phyloP scores from a whole-genome alignment of 2,888 invertebrate genomes.

The Sarcophaga caerulescens region DNA sequence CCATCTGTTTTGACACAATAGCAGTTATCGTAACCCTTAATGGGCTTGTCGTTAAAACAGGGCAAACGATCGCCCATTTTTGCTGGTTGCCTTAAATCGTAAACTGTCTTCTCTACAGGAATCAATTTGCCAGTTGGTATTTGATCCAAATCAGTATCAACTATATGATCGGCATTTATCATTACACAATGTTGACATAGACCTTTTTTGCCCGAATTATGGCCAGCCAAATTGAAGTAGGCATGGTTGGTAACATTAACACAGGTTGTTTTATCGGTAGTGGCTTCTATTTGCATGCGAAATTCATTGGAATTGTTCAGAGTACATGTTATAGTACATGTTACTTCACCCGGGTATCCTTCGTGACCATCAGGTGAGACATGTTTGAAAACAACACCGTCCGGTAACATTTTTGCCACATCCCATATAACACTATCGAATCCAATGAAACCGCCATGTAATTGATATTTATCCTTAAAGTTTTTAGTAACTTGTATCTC shows the following conservation, averaged over 20 bases:
- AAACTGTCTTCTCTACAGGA: constrained; percentile 86
- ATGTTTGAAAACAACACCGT: constrained; percentile 87
- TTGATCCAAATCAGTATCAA: constrained; percentile 86
- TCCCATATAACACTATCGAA: constrained; percentile 91
- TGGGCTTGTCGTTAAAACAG: constrained; percentile 46
- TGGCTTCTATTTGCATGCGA: constrained; percentile 89
- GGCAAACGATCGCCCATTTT: constrained; percentile 63
- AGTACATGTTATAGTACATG: constrained; percentile 87
- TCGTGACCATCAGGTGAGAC: constrained; percentile 91
- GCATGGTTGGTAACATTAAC: constrained; percentile 93
- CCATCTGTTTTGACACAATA: constrained; percentile 64
- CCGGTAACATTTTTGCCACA: constrained; percentile 73
- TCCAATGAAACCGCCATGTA: constrained; percentile 92
- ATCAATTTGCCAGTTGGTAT: constrained; percentile 88
- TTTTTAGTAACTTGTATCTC: constrained; percentile 88
- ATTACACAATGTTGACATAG: constrained; percentile 87
- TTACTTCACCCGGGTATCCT: constrained; percentile 93
- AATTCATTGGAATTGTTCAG: constrained; percentile 88
- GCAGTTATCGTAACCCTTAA: constrained; percentile 89
- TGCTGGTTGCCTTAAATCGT: constrained; percentile 83
- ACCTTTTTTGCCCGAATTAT: constrained; percentile 84
- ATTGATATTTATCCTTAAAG: constrained; percentile 85
- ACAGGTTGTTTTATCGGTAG: constrained; percentile 89
- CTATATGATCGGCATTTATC: constrained; percentile 89
- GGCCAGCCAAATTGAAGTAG: constrained; percentile 95